Percentiles rank a stretch among this genome's conserved stretches.
Evolutionary conservation across 2,888 invertebrate genomes (phyloP).

Genomic region (Acleris laterana): DNA sequence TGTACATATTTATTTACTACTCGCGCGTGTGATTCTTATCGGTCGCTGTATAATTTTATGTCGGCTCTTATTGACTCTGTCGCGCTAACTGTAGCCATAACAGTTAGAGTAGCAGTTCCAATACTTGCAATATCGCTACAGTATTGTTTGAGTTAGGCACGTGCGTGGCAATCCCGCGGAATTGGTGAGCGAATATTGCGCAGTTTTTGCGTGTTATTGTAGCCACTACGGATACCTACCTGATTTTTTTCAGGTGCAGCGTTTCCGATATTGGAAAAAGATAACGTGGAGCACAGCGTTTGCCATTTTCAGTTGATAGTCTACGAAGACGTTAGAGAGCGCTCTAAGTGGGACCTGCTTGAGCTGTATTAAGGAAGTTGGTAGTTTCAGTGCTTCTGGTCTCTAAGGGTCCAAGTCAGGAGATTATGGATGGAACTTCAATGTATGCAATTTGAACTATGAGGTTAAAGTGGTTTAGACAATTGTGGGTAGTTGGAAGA

Average conservation of each 20-base stretch:
- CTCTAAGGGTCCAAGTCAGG: no score
- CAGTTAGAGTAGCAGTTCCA: constrained; percentile 27
- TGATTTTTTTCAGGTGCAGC: constrained; percentile 15
- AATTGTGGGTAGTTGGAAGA: no score
- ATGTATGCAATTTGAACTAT: no score
- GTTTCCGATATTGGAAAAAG: constrained; percentile 15
- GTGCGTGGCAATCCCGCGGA: constrained; percentile 24
- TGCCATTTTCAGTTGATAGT: not conserved
- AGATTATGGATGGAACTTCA: no score
- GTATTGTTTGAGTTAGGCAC: constrained; percentile 28
- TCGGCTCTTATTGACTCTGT: constrained; percentile 30
- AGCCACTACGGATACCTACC: not conserved
- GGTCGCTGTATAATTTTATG: constrained; percentile 33
- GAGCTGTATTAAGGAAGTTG: no score
- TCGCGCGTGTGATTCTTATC: constrained; percentile 27
- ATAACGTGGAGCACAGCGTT: not conserved
- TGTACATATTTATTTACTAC: not conserved
- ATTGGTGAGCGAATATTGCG: constrained; percentile 11
- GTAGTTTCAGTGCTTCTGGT: no score
- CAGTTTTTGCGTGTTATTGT: constrained; percentile 9
- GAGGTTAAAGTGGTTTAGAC: no score
- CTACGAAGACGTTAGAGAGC: no score
- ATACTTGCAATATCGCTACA: constrained; percentile 24
- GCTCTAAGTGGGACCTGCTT: no score
- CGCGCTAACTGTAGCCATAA: constrained; percentile 34